Evolutionary conservation across 2,113 vertebrate species (phyloP), one percentile per base, ranked within the genome.

Genomic region (Pelusios castaneus): DNA sequence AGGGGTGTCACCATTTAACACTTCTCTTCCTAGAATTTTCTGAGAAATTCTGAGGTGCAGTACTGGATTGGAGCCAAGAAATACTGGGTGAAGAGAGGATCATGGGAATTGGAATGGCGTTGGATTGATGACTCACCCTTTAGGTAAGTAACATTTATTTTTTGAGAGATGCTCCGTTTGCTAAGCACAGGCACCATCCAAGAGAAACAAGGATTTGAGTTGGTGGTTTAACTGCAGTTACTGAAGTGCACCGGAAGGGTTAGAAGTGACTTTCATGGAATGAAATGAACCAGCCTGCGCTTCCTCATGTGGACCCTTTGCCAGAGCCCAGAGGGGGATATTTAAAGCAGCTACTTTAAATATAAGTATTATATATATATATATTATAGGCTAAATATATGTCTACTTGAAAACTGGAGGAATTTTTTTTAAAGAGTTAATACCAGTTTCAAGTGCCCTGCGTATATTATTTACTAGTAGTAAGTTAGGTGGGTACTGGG

Each of bases 71-170:
- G 63, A 70, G 8, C 38, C 60, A 17, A 2, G 31, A 34, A 16
- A n/a, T 2, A 5, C 27, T 1, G 56, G 56, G n/a, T n/a, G n/a
- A n/a, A 29, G 1, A 29, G 3, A 3, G 12, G 12, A 3, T 22
- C n/a, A n/a, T n/a, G n/a, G n/a, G n/a, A n/a, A n/a, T n/a, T n/a
- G n/a, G 9, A 31, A 5, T n/a, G 31, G 63, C 2, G n/a, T 17
- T 70, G 63, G 63, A 1, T 38, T 38, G 63, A 70, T 38, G 0
- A 2, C 2, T 70, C 34, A 5, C 19, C 2, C 63, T 38, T 5
- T 34, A 2, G 2, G 63, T 38, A 70, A 70, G 63, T 8, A n/a
- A 67, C 10, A 38, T 70, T 70, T 70, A 70, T 38, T 70, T 70
- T 17, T 21, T 38, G 21, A 21, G 63, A 22, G 9, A n/a, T 67